Percentiles rank a stretch among this genome's conserved stretches.
phyloP scores from a whole-genome alignment of 2,888 invertebrate species.

The Macrosiphum euphorbiae region DNA sequence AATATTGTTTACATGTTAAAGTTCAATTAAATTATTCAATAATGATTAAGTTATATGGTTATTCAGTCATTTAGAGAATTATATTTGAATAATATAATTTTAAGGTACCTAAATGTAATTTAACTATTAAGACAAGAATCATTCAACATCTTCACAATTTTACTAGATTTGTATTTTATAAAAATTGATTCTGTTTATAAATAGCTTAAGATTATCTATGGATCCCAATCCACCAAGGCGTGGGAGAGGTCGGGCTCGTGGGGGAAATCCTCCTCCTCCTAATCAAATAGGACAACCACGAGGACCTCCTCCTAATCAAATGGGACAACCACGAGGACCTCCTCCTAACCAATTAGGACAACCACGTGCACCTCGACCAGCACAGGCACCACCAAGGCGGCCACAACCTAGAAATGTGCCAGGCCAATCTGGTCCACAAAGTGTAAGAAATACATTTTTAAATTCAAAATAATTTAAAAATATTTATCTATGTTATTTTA shows the following conservation, averaged over 20 bases:
- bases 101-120: not conserved
- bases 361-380: not conserved
- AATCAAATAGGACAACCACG: not conserved
- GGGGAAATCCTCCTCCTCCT: not conserved
- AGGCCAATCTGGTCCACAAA: not conserved
- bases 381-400: not conserved
- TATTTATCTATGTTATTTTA: not conserved
- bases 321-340: not conserved
- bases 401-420: not conserved
- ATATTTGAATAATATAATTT: too few relatives aligned
- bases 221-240: not conserved
- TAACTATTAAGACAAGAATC: not conserved
- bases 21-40: too few relatives aligned
- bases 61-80: too few relatives aligned
- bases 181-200: not conserved
- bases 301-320: not conserved
- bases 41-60: too few relatives aligned
- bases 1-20: too few relatives aligned
- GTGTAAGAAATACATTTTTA: not conserved
- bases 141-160: not conserved
- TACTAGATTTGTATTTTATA: not conserved
- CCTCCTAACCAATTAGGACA: not conserved
- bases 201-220: not conserved
- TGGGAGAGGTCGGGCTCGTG: not conserved
- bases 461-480: not conserved